A percentile compares a stretch with the other conserved stretches of the same genome.
Conservation (phyloP, 2,888 invertebrate species). For the Xylota sylvarum region DNA sequence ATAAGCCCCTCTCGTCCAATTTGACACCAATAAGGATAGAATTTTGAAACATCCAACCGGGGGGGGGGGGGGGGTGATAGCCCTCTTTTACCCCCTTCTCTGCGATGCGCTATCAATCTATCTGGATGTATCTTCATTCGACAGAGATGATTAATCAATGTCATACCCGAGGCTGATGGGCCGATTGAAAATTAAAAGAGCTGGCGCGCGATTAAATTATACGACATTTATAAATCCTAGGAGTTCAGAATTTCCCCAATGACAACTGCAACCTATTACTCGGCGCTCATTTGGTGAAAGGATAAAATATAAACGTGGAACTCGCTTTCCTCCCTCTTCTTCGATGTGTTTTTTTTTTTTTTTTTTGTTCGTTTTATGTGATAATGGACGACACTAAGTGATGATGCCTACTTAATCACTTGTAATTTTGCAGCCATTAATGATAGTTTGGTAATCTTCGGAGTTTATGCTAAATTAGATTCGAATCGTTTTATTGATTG, state of each 20-base stretch:
- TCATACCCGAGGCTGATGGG: constrained; percentile 71
- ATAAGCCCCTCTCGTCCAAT: constrained; percentile 59
- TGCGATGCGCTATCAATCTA: constrained; percentile 64
- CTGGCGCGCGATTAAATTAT: constrained; percentile 72
- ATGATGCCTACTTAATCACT: constrained; percentile 71
- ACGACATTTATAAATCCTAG: constrained; percentile 68
- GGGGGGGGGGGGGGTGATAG: neutral
- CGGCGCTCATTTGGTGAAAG: constrained; percentile 15
- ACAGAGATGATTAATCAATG: constrained; percentile 76
- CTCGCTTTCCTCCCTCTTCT: neutral
- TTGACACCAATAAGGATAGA: constrained; percentile 63
- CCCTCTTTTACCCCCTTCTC: neutral
- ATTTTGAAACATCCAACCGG: constrained; percentile 17
- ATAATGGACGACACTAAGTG: constrained; percentile 63
- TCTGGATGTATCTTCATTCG: constrained; percentile 53
- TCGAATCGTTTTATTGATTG: constrained; percentile 55
- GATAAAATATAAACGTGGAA: constrained; percentile 43
- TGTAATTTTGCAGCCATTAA: constrained; percentile 57
- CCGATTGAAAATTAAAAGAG: constrained; percentile 75
- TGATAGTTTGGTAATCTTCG: constrained; percentile 66
- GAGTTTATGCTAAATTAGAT: constrained; percentile 65
- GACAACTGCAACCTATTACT: constrained; percentile 49
- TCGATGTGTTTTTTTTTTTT: neutral
- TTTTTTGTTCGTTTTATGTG: constrained; percentile 28
- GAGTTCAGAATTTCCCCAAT: constrained; percentile 45